Percentiles rank a stretch among this genome's conserved stretches.
Evolutionary conservation across 2,888 invertebrate species (phyloP).

Genomic region (Mesoligia furuncula): DNA sequence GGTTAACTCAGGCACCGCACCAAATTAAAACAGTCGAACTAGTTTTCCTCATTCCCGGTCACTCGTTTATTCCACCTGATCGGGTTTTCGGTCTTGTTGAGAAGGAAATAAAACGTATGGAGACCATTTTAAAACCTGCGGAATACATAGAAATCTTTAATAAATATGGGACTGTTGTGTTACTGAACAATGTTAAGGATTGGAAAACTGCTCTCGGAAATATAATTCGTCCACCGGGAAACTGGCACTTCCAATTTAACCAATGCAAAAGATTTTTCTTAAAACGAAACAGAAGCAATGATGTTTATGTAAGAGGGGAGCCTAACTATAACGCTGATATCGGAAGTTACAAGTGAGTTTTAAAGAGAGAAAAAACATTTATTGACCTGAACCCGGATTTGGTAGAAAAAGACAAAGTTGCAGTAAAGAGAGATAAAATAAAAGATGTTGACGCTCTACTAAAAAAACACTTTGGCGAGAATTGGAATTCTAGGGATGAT

Average conservation of each 20-base stretch:
- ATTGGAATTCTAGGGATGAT: conserved; percentile 42
- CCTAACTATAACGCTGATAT: conserved; percentile 23
- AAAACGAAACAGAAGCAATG: conserved; percentile 40
- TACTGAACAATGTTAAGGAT: conserved; percentile 18
- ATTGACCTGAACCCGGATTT: conserved; percentile 37
- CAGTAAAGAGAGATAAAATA: conserved; percentile 43
- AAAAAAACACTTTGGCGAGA: conserved; percentile 41
- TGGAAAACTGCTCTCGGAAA: conserved; percentile 37
- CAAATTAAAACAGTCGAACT: conserved; percentile 44
- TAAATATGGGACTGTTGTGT: conserved; percentile 34
- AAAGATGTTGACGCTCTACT: conserved; percentile 46
- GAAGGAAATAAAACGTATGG: conserved; percentile 46
- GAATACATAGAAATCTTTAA: conserved; percentile 47
- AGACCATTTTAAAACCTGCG: conserved; percentile 42
- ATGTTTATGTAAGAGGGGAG: conserved; percentile 22
- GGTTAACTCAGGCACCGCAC: conserved; percentile 44
- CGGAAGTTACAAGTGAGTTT: conserved; percentile 43
- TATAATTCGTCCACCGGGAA: conserved; percentile 46
- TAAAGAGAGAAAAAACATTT: conserved; percentile 38
- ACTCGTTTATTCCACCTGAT: conserved; percentile 62
- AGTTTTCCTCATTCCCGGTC: conserved; percentile 61
- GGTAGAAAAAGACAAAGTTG: conserved; percentile 42
- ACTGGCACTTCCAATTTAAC: conserved; percentile 54
- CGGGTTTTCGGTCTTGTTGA: conserved; percentile 50
- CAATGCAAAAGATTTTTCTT: conserved; percentile 46